These are phyloP conservation scores for Watsonalla binaria DNA, from an alignment of 2,888 invertebrate genomes.

Conservation along the genomic window DNA sequence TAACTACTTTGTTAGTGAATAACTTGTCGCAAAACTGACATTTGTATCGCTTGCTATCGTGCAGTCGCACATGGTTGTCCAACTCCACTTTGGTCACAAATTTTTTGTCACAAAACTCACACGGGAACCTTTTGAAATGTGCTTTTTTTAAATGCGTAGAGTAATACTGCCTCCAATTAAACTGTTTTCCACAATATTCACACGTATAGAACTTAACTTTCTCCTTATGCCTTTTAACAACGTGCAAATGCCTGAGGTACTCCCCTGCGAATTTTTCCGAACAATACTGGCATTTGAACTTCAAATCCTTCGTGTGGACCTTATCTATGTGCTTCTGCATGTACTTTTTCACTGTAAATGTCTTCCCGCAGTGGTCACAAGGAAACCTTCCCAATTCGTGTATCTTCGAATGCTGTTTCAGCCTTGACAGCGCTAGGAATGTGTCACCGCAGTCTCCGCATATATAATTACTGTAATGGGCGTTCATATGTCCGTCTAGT, in stretches of 20 bases:
- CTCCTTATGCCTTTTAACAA: constrained; percentile 35
- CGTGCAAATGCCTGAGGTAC: constrained; percentile 36
- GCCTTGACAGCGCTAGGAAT: constrained; percentile 30
- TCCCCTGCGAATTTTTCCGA: constrained; percentile 30
- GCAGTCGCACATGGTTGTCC: constrained; percentile 26
- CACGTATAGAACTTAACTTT: constrained; percentile 39
- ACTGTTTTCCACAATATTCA: constrained; percentile 54
- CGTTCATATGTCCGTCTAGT: constrained; percentile 58
- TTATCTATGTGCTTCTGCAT: constrained; percentile 38
- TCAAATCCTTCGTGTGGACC: constrained; percentile 30
- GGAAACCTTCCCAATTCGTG: constrained; percentile 58
- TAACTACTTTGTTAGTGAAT: not conserved
- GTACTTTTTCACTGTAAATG: constrained; percentile 52
- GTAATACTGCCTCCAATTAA: constrained; percentile 61
- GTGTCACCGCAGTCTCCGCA: constrained; percentile 55
- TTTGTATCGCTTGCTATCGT: constrained; percentile 9
- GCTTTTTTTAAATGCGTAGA: constrained; percentile 50
- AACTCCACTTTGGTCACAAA: constrained; percentile 28
- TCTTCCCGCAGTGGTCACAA: constrained; percentile 64
- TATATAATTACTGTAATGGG: constrained; percentile 51
- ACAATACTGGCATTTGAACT: constrained; percentile 46
- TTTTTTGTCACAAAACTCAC: constrained; percentile 30
- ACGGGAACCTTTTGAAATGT: constrained; percentile 24
- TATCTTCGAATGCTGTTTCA: constrained; percentile 53
- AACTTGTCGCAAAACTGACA: not conserved